These are phyloP conservation scores for Drosophila setosimentum DNA, from an alignment of 2,888 invertebrate species.

Conservation along the genomic window DNA sequence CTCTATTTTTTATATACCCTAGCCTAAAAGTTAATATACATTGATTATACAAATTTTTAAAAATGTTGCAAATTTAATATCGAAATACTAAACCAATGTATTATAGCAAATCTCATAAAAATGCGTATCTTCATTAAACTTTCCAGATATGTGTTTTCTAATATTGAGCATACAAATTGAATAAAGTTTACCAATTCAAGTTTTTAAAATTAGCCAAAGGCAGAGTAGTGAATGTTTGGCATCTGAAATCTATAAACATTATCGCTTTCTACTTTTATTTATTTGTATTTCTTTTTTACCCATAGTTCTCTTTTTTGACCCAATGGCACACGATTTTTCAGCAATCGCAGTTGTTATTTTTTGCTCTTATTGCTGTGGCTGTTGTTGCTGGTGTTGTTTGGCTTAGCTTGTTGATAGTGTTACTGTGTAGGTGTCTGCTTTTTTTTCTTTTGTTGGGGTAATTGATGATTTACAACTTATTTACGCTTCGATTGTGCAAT, in stretches of 20 bases:
- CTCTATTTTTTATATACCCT: background rate
- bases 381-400: slow-evolving; percentile 28
- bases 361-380: slow-evolving; percentile 23
- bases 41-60: background rate
- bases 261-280: background rate
- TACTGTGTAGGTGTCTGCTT: slow-evolving; percentile 42
- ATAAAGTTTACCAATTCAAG: background rate
- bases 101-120: background rate
- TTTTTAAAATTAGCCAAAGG: background rate
- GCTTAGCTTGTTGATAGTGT: slow-evolving; percentile 24
- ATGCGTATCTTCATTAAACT: background rate
- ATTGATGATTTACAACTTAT: slow-evolving; percentile 83
- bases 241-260: background rate
- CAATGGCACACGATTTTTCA: slow-evolving; percentile 73
- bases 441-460: slow-evolving; percentile 43
- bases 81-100: background rate
- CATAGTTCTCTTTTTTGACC: slow-evolving; percentile 49
- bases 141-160: background rate
- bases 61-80: background rate
- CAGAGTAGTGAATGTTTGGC: slow-evolving; percentile 8
- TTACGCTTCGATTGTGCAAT: slow-evolving; percentile 82
- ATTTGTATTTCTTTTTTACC: slow-evolving; percentile 16
- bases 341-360: slow-evolving; percentile 68
- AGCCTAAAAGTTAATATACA: background rate
- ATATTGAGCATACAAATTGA: background rate